phyloP scores from a whole-genome alignment of 2,797 vertebrate genomes.

The Sebastes matsubarae region DNA sequence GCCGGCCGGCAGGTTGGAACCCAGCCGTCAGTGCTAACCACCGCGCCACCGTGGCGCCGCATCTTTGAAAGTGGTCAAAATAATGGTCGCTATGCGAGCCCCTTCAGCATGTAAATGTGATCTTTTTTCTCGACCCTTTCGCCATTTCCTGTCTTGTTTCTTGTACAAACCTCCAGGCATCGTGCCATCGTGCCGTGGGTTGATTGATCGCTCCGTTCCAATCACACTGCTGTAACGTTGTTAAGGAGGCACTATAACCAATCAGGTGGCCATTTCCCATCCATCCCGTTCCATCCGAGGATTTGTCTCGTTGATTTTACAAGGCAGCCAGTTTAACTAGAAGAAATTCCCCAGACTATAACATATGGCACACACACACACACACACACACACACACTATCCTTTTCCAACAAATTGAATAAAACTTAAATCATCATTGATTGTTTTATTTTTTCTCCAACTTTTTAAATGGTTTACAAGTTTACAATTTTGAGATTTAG shows the following conservation, averaged over 20 bases:
- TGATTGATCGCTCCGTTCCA: constrained; percentile 36
- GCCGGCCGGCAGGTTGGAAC: not conserved
- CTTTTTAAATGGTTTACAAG: constrained; percentile 19
- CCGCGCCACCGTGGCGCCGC: not conserved
- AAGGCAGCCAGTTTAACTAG: constrained; percentile 26
- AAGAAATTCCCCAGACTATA: constrained; percentile 53
- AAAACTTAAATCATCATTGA: constrained; percentile 35
- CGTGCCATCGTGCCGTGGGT: not conserved
- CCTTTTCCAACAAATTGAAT: constrained; percentile 31
- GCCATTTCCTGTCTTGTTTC: constrained; percentile 9
- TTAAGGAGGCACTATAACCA: constrained; percentile 58
- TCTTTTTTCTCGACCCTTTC: not conserved
- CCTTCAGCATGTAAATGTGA: not conserved
- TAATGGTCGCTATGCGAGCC: not conserved
- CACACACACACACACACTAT: not conserved
- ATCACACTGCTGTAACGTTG: constrained; percentile 38
- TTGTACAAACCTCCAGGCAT: not conserved
- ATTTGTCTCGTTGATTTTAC: constrained; percentile 48
- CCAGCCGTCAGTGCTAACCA: not conserved
- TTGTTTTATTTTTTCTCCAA: constrained; percentile 11
- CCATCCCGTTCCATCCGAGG: constrained; percentile 5
- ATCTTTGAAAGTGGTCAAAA: not conserved
- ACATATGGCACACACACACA: constrained; percentile 12
- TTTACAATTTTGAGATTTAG: not conserved
- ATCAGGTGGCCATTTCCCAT: constrained; percentile 50